Percentiles rank a stretch among this genome's conserved stretches.
Conservation (phyloP, 2,888 invertebrate genomes). For the Pheosia gnoma region DNA sequence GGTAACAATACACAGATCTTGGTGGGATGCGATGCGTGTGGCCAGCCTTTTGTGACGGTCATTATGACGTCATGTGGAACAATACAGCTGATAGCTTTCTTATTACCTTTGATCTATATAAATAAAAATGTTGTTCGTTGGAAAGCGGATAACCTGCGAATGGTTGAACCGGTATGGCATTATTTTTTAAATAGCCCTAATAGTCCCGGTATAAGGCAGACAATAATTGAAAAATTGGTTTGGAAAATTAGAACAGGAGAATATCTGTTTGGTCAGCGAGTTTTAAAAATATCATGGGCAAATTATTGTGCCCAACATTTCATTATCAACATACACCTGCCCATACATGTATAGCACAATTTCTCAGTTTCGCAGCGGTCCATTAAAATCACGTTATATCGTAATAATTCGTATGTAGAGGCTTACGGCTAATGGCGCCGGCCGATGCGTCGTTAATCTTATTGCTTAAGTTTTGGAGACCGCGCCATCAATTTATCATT, state of each 20-base stretch:
- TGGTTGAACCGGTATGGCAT: no score
- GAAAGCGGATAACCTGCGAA: no score
- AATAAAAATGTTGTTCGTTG: no score
- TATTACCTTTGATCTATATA: no score
- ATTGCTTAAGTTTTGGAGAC: constrained; percentile 27
- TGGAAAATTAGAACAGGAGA: no score
- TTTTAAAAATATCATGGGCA: no score
- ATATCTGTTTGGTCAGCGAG: no score
- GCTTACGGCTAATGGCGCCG: constrained; percentile 21
- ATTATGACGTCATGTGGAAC: constrained; percentile 10
- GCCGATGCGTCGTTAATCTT: constrained; percentile 41
- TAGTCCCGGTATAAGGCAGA: no score
- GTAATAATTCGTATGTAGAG: constrained; percentile 34
- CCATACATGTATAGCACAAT: not conserved
- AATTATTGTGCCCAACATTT: no score
- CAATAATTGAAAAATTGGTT: no score
- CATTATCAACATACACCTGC: not conserved
- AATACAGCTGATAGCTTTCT: not conserved
- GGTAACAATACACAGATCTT: constrained; percentile 46
- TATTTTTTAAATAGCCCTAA: no score
- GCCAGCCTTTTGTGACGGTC: constrained; percentile 42
- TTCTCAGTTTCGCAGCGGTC: constrained; percentile 12
- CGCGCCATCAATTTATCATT: not conserved
- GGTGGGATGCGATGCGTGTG: constrained; percentile 51
- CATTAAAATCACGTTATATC: constrained; percentile 44